These are phyloP conservation scores for Apocheima hispidaria DNA, from an alignment of 2,888 invertebrate species.

Conservation along the genomic window DNA sequence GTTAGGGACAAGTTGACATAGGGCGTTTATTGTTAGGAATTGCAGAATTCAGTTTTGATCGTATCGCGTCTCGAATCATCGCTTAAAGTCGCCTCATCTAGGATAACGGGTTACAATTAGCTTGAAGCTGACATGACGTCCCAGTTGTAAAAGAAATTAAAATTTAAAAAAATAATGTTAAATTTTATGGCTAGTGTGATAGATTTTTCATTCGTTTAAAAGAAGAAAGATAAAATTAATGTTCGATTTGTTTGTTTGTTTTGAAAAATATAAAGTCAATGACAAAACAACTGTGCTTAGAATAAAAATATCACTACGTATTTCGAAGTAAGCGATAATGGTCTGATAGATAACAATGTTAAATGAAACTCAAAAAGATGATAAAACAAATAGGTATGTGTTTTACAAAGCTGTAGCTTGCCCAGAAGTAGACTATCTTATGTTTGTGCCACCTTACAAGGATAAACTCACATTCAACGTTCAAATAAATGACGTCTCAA, in stretches of 20 bases:
- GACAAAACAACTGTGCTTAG: background rate
- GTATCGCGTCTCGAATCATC: background rate
- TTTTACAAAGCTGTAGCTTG: constrained; percentile 71
- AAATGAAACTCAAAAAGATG: background rate
- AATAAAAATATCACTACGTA: background rate
- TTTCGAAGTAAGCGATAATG: background rate
- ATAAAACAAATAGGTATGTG: constrained; percentile 21
- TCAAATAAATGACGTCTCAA: constrained; percentile 17
- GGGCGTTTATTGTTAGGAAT: background rate
- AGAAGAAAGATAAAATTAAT: too few species aligned
- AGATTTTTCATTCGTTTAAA: too few species aligned
- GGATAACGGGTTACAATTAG: background rate
- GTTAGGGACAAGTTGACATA: background rate
- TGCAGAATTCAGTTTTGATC: background rate
- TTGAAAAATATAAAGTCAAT: background rate
- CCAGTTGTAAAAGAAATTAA: background rate
- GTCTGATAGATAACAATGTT: background rate
- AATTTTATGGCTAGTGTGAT: too few species aligned
- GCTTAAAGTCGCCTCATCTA: background rate
- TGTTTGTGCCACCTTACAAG: constrained; percentile 78
- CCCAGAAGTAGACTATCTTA: constrained; percentile 83
- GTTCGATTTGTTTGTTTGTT: too few species aligned
- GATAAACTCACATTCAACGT: constrained; percentile 17
- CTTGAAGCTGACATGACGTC: background rate
- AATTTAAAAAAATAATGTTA: too few species aligned